Base-by-base conservation (phyloP, 1,140 invertebrate genomes). In the Sycophila sp. region DNA sequence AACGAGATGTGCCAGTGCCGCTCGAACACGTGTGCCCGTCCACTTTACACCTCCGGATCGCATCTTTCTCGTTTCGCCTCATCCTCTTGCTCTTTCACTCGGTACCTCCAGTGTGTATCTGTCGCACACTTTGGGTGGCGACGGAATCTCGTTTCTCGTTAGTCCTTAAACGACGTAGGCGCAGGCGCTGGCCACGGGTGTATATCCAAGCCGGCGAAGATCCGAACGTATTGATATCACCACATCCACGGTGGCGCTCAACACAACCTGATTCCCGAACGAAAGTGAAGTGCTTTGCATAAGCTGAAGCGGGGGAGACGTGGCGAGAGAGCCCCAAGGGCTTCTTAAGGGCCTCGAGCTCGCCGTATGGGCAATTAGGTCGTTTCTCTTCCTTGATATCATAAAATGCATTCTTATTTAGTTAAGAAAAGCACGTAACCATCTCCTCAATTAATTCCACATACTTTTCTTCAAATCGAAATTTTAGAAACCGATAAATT, bases 101-200 rank as follows among this genome's bases (percentile, higher is more conserved):
- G n/a, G n/a, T n/a, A n/a, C n/a, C 32, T 36, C 6, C 6, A 30
- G 26, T 26, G 11, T 26, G 6, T n/a, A 30, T 60, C 65, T 73
- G 66, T 49, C 66, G 69, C 71, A 66, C 71, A 73, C 59, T 73
- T 78, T 78, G 78, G 78, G 78, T 78, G 78, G 78, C 77, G 63
- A 69, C 63, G 68, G 74, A 77, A 78, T 80, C 78, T 80, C 76
- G 73, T 76, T 80, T 78, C 77, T 80, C 77, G 78, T 80, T 80
- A 80, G 77, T 75, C 73, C 67, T 67, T 70, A 56, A 64, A 71
- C 17, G 67, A 24, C 26, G 58, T 64, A 55, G 55, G 26, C 32
- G 63, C 67, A 45, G 56, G 42, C 42, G 7, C 42, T 47, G 42
- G n/a, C n/a, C n/a, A n/a, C n/a, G 49, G 19, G 22, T 34, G 13